A percentile compares a stretch with the other conserved stretches of the same genome.
Evolutionary conservation across 2,113 vertebrate species (phyloP).

Genomic region (Orthonyx spaldingii): DNA sequence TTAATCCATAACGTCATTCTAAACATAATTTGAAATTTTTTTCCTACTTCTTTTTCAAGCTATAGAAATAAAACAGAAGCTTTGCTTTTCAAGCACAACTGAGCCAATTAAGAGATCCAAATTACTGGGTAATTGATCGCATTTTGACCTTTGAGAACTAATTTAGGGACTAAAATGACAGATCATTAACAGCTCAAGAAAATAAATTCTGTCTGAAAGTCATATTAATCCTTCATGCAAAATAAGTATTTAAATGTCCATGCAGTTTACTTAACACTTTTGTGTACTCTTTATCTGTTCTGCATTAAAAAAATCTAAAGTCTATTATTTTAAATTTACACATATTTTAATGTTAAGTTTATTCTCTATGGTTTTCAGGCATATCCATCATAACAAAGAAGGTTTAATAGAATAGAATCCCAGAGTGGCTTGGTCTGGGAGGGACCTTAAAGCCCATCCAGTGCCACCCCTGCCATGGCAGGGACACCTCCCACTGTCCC

Average conservation of each 20-base stretch:
- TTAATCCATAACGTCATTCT: background rate
- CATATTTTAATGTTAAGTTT: background rate
- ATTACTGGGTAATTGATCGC: conserved; percentile 60
- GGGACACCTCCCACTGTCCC: no score
- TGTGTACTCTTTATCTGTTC: background rate
- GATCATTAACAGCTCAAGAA: conserved; percentile 54
- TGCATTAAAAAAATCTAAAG: background rate
- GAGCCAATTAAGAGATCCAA: conserved; percentile 63
- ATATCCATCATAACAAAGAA: background rate
- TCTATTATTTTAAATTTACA: background rate
- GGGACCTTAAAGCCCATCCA: fast-evolving
- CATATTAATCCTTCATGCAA: background rate
- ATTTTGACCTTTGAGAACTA: conserved; percentile 72
- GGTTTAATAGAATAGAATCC: background rate
- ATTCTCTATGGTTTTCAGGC: background rate
- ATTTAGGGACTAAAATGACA: conserved; percentile 65
- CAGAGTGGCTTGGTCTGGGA: background rate
- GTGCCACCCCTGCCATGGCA: background rate
- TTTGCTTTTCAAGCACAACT: conserved; percentile 45
- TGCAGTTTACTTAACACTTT: background rate
- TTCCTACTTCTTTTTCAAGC: background rate
- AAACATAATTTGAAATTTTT: background rate
- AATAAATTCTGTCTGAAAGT: conserved; percentile 21
- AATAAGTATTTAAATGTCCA: background rate
- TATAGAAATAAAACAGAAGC: conserved; percentile 22